Conservation (phyloP, 2,113 vertebrate genomes). For the Lamprologus ornatipinnis region DNA sequence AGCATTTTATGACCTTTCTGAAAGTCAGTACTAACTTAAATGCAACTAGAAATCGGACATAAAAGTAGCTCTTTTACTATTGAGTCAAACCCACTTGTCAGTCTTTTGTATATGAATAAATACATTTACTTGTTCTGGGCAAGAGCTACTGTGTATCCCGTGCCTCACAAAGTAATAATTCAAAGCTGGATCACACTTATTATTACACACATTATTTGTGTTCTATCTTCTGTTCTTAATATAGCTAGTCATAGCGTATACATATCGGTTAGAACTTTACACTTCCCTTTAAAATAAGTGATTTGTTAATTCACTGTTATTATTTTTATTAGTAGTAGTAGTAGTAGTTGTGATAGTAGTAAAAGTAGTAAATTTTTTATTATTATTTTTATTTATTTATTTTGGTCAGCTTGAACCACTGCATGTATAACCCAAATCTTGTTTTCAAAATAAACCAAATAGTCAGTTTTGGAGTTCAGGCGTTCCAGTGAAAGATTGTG, state of each 20-base stretch:
- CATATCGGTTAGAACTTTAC: background rate
- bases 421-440: background rate
- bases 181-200: background rate
- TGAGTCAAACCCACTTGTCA: background rate
- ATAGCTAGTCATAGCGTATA: background rate
- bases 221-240: background rate
- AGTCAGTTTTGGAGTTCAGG: background rate
- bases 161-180: background rate
- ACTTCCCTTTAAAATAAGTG: background rate
- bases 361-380: background rate
- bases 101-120: background rate
- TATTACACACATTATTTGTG: background rate
- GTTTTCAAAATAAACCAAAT: background rate
- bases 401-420: background rate
- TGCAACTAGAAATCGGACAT: background rate
- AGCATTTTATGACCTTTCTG: background rate
- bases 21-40: background rate
- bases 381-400: background rate
- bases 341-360: background rate
- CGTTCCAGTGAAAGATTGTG: background rate
- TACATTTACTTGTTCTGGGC: background rate
- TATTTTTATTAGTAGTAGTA: accelerated
- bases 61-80: background rate
- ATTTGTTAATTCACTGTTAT: background rate
- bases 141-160: background rate